phyloP scores from a whole-genome alignment of 2,113 vertebrate genomes.

The Sinosuthora webbiana region DNA sequence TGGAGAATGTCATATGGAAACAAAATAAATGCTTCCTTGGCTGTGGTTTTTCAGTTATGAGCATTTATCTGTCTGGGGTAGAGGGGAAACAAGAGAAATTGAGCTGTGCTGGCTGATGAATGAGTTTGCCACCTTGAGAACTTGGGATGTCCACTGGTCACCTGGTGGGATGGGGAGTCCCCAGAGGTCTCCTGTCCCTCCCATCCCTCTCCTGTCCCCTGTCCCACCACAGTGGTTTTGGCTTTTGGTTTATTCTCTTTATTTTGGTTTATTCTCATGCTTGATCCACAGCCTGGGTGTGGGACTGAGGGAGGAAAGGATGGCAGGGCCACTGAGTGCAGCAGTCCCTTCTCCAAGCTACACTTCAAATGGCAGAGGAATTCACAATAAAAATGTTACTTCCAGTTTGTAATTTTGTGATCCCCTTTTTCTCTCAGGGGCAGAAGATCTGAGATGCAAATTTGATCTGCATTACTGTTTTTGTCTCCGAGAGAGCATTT shows the following conservation, averaged over 20 bases:
- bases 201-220: neutral
- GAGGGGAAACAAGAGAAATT: neutral
- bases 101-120: neutral
- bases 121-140: neutral
- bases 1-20: neutral
- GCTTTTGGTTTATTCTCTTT: neutral
- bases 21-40: neutral
- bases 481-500: neutral
- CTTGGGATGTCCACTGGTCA: neutral
- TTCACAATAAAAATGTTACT: neutral
- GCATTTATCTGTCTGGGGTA: neutral
- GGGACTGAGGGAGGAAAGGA: neutral
- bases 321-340: neutral
- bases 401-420: neutral
- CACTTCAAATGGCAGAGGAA: neutral
- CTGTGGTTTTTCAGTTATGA: neutral
- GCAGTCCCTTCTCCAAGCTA: neutral
- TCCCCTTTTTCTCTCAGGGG: neutral
- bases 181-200: neutral
- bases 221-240: neutral
- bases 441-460: neutral
- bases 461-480: neutral
- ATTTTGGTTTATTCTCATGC: neutral
- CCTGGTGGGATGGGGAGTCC: neutral
- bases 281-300: neutral